These are phyloP conservation scores for Chinchilla lanigera DNA, from an alignment of 2,113 vertebrate species.

Conservation along the genomic window DNA sequence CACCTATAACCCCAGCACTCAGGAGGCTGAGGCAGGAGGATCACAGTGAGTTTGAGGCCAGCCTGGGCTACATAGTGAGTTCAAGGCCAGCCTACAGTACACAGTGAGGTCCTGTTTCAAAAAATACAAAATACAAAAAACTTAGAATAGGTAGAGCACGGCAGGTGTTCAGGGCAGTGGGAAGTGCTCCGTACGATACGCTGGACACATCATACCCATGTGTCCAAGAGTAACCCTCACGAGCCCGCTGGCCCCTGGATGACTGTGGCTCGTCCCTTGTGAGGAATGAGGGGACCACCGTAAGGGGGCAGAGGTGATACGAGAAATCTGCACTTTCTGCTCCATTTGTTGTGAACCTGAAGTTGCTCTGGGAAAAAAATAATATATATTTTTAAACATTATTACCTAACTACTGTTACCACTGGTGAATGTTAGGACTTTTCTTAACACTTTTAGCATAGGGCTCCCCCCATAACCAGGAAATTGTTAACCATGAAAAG, in stretches of 20 bases:
- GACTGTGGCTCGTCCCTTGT: neutral
- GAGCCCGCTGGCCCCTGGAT: neutral
- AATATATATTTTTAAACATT: neutral
- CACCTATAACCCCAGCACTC: neutral
- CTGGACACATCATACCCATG: neutral
- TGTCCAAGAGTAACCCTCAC: neutral
- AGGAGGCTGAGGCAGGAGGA: neutral
- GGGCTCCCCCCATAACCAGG: neutral
- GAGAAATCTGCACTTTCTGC: neutral
- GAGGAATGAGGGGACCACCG: neutral
- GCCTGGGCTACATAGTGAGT: neutral
- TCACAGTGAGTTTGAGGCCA: neutral
- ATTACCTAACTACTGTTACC: neutral
- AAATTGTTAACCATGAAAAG: neutral
- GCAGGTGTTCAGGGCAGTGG: neutral
- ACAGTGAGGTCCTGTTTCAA: neutral
- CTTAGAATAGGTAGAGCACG: neutral
- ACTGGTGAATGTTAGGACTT: neutral
- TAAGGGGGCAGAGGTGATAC: neutral
- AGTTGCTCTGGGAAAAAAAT: neutral
- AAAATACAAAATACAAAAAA: neutral
- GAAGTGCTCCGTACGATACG: neutral
- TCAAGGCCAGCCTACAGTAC: neutral
- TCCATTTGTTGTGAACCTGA: neutral
- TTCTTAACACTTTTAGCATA: neutral